Base-by-base conservation (phyloP, 2,888 invertebrate species). In the Cephus sareptanus region DNA sequence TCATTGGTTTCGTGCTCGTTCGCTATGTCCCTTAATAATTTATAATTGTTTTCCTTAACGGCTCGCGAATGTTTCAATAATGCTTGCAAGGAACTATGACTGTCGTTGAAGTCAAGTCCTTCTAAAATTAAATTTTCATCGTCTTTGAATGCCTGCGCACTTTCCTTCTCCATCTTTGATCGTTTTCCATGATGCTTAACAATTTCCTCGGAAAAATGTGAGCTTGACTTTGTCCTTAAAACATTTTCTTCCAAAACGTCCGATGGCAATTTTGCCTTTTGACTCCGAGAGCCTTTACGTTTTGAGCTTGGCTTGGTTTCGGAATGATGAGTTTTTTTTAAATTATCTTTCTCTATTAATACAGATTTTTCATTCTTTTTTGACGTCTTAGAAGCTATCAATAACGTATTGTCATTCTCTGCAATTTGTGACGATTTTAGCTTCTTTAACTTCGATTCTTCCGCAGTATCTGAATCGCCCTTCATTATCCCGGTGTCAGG, bases 1-100 rank as follows among this genome's bases (percentile, higher is more conserved):
- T 88, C 88, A 37, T 88, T 87, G 1, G 82, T 84, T 37, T 88
- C 85, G 30, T 85, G 83, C 76, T 90, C 87, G 79, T 87, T 84
- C 11, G 86, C 85, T 30, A 88, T 87, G 56, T 91, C 88, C 6
- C 84, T 85, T 34, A 89, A 74, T 77, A 89, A 82, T 80, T 89
- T 86, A 34, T 86, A 88, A 81, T 88, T 90, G 68, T 85, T 87
- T 37, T 88, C 86, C 73, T 90, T 89, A 0, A 89, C 81, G 12
- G 86, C 83, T 77, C 86, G 85, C n/a, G 90, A 90, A 79, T 91
- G 91, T 76, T 86, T 88, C 73, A 89, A 82, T 34, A 90, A 81
- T 15, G 89, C 87, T 79, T 89, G 88, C 15, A 89, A 78, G 4
- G 89, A 90, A 83, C 84, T 88, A 80, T 90, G 89, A 76, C 87